Conservation (phyloP, 2,888 invertebrate genomes). For the Euplexia lucipara region DNA sequence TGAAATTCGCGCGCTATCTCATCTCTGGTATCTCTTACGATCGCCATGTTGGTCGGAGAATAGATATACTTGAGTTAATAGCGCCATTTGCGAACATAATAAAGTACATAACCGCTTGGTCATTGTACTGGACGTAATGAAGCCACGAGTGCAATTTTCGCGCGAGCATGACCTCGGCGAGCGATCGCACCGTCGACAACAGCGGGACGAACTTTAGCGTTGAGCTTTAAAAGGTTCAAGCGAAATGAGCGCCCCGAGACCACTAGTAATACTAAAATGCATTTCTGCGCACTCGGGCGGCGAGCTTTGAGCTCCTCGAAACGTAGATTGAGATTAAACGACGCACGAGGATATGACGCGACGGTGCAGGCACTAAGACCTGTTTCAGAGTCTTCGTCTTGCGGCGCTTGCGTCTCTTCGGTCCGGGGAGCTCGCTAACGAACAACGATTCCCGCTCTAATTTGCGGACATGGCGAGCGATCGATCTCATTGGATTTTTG, state of each 20-base stretch:
- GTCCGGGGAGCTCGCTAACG: conserved; percentile 76
- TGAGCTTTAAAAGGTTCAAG: conserved; percentile 74
- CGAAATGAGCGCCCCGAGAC: conserved; percentile 80
- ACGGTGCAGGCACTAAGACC: conserved; percentile 58
- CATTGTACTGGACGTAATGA: conserved; percentile 79
- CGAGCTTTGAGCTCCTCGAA: conserved; percentile 80
- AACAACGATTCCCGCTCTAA: conserved; percentile 89
- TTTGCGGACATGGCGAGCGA: conserved; percentile 90
- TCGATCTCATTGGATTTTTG: conserved; percentile 90
- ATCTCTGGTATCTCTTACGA: conserved; percentile 73
- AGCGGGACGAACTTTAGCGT: conserved; percentile 59
- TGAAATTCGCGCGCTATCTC: conserved; percentile 79
- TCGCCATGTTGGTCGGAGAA: conserved; percentile 65
- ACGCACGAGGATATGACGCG: conserved; percentile 62
- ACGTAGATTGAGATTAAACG: conserved; percentile 80
- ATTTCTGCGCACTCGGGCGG: conserved; percentile 82
- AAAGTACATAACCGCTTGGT: conserved; percentile 74
- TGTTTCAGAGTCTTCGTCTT: conserved; percentile 48
- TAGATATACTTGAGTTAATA: conserved; percentile 72
- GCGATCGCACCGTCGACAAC: conserved; percentile 67
- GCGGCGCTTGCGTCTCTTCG: conserved; percentile 71
- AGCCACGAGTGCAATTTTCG: conserved; percentile 81
- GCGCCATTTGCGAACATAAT: conserved; percentile 70
- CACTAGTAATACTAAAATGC: conserved; percentile 83
- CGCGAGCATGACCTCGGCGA: conserved; percentile 72